Conservation (phyloP, 2,113 vertebrate genomes). For the Archilochus colubris region DNA sequence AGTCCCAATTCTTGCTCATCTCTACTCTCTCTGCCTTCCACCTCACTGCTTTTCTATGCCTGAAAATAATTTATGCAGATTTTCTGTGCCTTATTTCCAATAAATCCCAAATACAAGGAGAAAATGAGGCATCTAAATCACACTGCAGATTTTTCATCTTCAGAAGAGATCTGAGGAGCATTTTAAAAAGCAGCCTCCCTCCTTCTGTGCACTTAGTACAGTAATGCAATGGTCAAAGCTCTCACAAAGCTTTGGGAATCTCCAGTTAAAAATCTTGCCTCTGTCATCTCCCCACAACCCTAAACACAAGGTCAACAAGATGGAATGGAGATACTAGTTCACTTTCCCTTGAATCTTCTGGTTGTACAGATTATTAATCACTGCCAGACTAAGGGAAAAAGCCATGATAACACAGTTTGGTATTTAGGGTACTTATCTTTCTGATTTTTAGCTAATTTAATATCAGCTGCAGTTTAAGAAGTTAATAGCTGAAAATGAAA, state of each 20-base stretch:
- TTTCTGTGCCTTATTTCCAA: not conserved
- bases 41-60: not conserved
- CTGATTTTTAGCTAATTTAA: not conserved
- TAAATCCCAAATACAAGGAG: not conserved
- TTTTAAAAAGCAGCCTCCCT: not conserved
- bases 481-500: not conserved
- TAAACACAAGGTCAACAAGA: not conserved
- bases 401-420: not conserved
- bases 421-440: not conserved
- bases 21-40: not conserved
- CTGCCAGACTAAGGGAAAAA: not conserved
- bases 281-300: not conserved
- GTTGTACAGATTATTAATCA: not conserved
- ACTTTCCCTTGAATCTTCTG: not conserved
- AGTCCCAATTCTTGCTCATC: not conserved
- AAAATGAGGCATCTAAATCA: not conserved
- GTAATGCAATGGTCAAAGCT: not conserved
- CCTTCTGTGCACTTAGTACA: not conserved
- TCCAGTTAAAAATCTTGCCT: not conserved
- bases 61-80: not conserved
- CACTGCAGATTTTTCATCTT: not conserved
- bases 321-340: not conserved
- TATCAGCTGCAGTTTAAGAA: not conserved
- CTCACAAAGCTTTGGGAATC: not conserved
- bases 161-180: not conserved